Evolutionary conservation across 2,888 invertebrate species (phyloP), one percentile per base, ranked within the genome.

Genomic region (Oscheius sp.): DNA sequence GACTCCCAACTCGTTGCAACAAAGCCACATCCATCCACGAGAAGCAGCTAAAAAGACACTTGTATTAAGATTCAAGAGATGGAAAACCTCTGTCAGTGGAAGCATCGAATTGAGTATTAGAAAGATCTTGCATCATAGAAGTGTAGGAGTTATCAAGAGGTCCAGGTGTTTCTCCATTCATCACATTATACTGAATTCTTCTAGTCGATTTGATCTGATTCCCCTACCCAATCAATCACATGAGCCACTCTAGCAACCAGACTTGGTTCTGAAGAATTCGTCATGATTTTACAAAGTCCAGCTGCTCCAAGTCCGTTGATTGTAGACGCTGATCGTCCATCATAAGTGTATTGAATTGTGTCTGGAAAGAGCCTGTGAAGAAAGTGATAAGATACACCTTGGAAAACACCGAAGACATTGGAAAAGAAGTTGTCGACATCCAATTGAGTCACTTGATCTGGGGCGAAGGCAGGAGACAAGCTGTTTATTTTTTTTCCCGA

Each of bases 21-120:
- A 79, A 57, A 82, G 65, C 82, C 80, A 80, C 78, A 76, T 78
- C 80, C 80, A 80, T 20, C 78, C 78, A 37, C 77, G 67, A n/a
- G 52, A 61, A 15, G 74, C 72, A 20, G 76, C 78, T 76, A 34
- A 34, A 34, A 34, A 12, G 37, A 12, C 8, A 34, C 12, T 12
- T 34, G 8, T 34, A 34, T 34, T 12, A 34, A 12, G 37, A 34
- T n/a, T n/a, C n/a, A 12, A 34, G 37, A 12, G 37, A 34, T 6
- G 12, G 37, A 34, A 6, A 10, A 42, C 42, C 42, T 42, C 29
- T 52, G 29, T 52, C 52, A 10, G 52, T 52, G 5, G 42, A 29
- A 42, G 33, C 53, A 39, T 63, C 69, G 46, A 37, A 69, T 4
- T 50, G 37, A 4, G 55, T 52, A 25, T 69, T 64, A 23, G 53